Evolutionary conservation across 2,113 vertebrate species (phyloP), one percentile per base, ranked within the genome.

Genomic region (Camelus dromedarius): DNA sequence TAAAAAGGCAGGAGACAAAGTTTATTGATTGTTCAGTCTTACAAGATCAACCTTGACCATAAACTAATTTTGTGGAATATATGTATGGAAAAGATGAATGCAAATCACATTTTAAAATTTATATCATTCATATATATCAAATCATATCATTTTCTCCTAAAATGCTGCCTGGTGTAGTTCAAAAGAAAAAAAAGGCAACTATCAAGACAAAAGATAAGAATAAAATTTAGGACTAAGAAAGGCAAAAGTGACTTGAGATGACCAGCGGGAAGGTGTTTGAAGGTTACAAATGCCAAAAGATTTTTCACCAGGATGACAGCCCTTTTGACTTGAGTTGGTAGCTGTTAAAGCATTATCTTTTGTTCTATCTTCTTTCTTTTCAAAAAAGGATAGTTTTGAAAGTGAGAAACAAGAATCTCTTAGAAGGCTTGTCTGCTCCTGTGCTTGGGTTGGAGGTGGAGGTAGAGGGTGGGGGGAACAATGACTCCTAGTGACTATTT

Each of bases 61-160:
- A 93, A 93, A 95, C 70, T 83, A 95, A 96, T 96, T 96, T 83
- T 89, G 32, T 77, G 56, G 18, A 76, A 70, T 77, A 35, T 56
- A 26, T 38, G 15, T 92, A 89, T 62, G 42, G 69, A 76, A 93
- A 96, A 81, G 54, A 91, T 81, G 54, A 66, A 88, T 85, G 70
- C 48, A 96, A 96, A 95, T 87, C 64, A 93, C 76, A 96, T 93
- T 96, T 95, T 38, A 32, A 96, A 69, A 69, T 86, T 58, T 87
- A 66, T 58, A 73, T 54, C 64, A 80, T 93, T 95, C 38, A 35
- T 56, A 80, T 67, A 75, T 58, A 84, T 84, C 58, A 94, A 89
- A 90, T 97, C 32, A 19, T 84, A 84, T 50, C 82, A 84, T 80
- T 96, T 90, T 62, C 26, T 91, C 38, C 56, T 91, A 73, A 94